Percentiles rank a stretch among this genome's conserved stretches.
Conservation (phyloP, 2,797 vertebrate genomes). For the Catostomus latipinnis region DNA sequence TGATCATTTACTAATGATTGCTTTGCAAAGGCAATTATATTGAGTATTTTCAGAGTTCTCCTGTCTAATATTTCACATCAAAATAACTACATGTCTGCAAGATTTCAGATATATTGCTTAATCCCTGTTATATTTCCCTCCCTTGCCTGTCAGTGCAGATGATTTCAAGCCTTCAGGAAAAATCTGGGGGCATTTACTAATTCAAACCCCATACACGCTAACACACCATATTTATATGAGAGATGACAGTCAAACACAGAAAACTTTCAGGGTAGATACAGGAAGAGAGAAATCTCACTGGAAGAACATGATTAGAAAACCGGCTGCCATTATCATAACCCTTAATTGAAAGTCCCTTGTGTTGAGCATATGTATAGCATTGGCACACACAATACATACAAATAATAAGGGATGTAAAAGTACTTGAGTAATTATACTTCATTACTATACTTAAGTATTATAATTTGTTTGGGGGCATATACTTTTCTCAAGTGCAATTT, state of each 20-base stretch:
- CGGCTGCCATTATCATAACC: slow-evolving; percentile 38
- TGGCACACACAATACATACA: slow-evolving; percentile 41
- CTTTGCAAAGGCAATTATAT: not conserved
- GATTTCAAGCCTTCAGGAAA: slow-evolving; percentile 41
- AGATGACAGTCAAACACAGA: slow-evolving; percentile 26
- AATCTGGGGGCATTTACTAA: slow-evolving; percentile 40
- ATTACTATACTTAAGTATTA: not conserved
- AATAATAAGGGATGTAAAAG: slow-evolving; percentile 12
- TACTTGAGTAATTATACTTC: no score
- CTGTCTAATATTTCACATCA: slow-evolving; percentile 7
- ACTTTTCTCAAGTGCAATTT: no score
- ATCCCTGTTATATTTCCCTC: slow-evolving; percentile 1
- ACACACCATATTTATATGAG: not conserved
- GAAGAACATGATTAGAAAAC: slow-evolving; percentile 16
- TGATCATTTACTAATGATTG: not conserved
- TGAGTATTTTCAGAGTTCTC: not conserved
- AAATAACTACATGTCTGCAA: not conserved
- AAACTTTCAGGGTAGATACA: slow-evolving; percentile 25
- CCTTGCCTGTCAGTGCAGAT: slow-evolving; percentile 21
- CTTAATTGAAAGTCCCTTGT: slow-evolving; percentile 54
- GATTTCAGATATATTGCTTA: slow-evolving; percentile 9
- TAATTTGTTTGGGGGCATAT: no score
- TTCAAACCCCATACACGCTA: slow-evolving; percentile 31
- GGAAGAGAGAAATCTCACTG: slow-evolving; percentile 11
- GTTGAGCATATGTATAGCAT: slow-evolving; percentile 45